These are phyloP conservation scores for Masticophis lateralis DNA, from an alignment of 2,797 vertebrate genomes.

Conservation along the genomic window DNA sequence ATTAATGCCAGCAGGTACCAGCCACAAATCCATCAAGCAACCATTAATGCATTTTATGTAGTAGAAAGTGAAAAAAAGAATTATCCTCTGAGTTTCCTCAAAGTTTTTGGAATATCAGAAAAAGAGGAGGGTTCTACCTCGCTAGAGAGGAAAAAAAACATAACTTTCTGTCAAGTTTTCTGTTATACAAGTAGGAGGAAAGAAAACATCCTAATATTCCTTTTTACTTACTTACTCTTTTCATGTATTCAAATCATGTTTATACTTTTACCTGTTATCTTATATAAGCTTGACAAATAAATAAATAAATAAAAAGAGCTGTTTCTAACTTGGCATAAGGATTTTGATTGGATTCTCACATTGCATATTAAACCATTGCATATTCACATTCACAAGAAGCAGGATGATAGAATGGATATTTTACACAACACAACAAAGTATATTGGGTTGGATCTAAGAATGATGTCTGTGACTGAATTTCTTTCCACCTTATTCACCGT, in stretches of 20 bases:
- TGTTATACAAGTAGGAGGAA: neutral
- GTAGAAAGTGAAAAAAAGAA: neutral
- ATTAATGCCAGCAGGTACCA: neutral
- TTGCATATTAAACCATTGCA: neutral
- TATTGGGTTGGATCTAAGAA: neutral
- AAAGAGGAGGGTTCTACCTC: neutral
- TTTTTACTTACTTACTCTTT: too few relatives aligned
- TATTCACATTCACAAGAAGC: neutral
- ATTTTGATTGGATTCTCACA: neutral
- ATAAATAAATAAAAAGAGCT: too few relatives aligned
- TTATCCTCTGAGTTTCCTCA: neutral
- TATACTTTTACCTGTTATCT: too few relatives aligned
- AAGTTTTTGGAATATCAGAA: neutral
- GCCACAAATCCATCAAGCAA: neutral
- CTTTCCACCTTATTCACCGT: neutral
- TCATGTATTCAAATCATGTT: too few relatives aligned
- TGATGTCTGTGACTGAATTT: neutral
- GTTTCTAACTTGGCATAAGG: neutral
- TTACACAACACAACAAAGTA: neutral
- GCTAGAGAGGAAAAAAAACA: neutral
- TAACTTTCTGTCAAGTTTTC: neutral
- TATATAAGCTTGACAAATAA: too few relatives aligned
- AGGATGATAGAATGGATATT: neutral
- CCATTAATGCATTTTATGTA: neutral
- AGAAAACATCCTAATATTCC: neutral